Base-by-base conservation (phyloP, 2,797 vertebrate genomes). In the Ptychobarbus kaznakovi region DNA sequence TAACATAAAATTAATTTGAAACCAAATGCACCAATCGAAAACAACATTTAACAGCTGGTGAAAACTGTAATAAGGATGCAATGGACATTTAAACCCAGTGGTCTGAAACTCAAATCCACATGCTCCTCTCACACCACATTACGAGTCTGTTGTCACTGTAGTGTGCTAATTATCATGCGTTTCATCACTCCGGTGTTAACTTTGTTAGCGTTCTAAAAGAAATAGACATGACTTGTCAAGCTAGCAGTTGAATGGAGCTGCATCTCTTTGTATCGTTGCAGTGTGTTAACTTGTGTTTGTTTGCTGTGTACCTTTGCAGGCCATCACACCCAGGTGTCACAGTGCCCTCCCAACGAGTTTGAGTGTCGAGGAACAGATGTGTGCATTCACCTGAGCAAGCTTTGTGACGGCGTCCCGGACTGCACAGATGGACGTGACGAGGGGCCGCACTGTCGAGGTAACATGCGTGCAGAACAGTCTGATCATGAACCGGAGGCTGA, bases 361-460 rank as follows among this genome's bases (percentile, higher is more conserved):
- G 96, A 96, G 75, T 99, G 98, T 90, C 94, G 97, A 90, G 97
- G 97, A 85, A 95, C 95, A 0, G 97, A 99, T 61, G 91, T 97
- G 9, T 99, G 98, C 86, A 94, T 99, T 53, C 97, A 93, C 87
- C 96, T 98, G 96, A 96, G 95, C 93, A 98, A 96, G 83, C 87
- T 99, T 78, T 99, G 98, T 87, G 96, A 99, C 0, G 97, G 97
- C 0, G 89, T 96, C 69, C 94, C 94, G 0, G 97, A 99, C 93
- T 99, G 98, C 91, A 78, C 92, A 0, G 97, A 99, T 0, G 96
- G 97, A 86, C 97, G 96, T 0, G 98, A 99, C 0, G 97, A 99
- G 92, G 98, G 98, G 0, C 88, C 97, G 0, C 97, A 98, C 90
- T 99, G 98, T 89, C 94, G 96, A 95, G 97, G 97, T 99, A 96